A percentile compares a stretch with the other conserved stretches of the same genome.
Conservation (phyloP, 2,888 invertebrate species). For the Stenichneumon culpator region DNA sequence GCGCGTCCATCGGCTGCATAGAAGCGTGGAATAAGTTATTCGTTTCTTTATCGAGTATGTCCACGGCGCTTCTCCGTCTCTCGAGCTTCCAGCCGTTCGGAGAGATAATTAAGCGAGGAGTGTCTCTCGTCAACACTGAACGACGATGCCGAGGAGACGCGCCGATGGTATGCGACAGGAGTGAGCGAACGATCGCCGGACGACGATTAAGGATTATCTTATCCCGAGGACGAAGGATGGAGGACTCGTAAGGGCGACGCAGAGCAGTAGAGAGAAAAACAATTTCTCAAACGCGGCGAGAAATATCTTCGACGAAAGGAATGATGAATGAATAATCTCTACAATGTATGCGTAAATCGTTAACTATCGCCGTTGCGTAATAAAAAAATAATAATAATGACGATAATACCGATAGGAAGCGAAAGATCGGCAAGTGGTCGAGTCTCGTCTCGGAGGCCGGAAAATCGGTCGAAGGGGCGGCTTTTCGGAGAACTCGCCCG, state of each 20-base stretch:
- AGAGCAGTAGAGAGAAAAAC: neutral
- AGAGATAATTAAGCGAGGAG: conserved; percentile 48
- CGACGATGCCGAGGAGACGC: conserved; percentile 53
- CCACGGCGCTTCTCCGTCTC: conserved; percentile 18
- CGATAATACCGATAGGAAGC: no score
- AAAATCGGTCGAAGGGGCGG: neutral
- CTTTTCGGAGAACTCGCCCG: neutral
- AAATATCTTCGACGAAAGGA: conserved; percentile 8
- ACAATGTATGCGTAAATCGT: conserved; percentile 27
- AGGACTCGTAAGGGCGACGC: conserved; percentile 7
- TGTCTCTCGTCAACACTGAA: conserved; percentile 46
- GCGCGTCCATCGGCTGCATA: conserved; percentile 24
- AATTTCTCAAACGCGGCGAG: neutral
- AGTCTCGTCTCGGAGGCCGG: neutral
- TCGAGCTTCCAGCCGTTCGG: conserved; percentile 4
- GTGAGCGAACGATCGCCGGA: conserved; percentile 6
- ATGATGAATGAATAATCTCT: neutral
- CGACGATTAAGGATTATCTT: neutral
- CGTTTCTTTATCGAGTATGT: conserved; percentile 46
- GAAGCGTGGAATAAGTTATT: conserved; percentile 48
- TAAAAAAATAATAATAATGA: neutral
- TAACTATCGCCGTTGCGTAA: conserved; percentile 22
- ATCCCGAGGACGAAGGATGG: neutral
- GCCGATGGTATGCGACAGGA: conserved; percentile 27
- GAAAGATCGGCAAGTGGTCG: no score